A percentile compares a stretch with the other conserved stretches of the same genome.
Evolutionary conservation across 2,797 vertebrate genomes (phyloP).

Genomic region (Geotrypetes seraphini): DNA sequence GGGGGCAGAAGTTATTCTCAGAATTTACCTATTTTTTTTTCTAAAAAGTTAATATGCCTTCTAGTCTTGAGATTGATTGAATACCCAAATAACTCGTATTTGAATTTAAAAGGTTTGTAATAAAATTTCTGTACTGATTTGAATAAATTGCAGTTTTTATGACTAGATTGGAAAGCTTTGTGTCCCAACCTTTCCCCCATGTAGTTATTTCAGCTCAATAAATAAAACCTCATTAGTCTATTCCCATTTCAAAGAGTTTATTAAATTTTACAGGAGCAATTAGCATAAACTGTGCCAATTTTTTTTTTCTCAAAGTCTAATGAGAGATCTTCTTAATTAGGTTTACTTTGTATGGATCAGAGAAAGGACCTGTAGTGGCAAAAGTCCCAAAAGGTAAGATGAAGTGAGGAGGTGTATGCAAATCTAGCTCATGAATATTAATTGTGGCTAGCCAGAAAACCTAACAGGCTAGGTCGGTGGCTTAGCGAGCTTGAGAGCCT

Average conservation of each 20-base stretch:
- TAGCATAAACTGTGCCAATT: conserved; percentile 95
- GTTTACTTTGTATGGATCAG: conserved; percentile 80
- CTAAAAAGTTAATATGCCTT: conserved; percentile 2
- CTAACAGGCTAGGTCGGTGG: no score
- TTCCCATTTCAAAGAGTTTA: conserved; percentile 93
- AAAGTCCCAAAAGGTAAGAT: conserved; percentile 56
- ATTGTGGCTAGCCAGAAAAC: no score
- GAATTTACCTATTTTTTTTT: conserved; percentile 11
- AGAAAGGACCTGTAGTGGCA: conserved; percentile 74
- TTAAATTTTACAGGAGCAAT: conserved; percentile 98
- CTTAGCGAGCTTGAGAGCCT: no score
- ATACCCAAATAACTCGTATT: conserved; percentile 58
- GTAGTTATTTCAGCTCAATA: conserved; percentile 95
- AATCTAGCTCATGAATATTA: no score
- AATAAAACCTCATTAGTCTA: conserved; percentile 96
- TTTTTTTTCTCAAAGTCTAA: conserved; percentile 98
- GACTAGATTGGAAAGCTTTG: conserved; percentile 53
- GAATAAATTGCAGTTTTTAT: conserved; percentile 68
- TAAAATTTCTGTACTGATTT: conserved; percentile 62
- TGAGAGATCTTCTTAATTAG: conserved; percentile 95
- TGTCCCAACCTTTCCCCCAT: conserved; percentile 77
- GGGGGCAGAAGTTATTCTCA: conserved; percentile 8
- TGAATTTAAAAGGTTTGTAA: conserved; percentile 67
- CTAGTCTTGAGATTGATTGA: conserved; percentile 55
- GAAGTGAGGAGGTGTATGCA: no score